Base-by-base conservation (phyloP, 2,888 invertebrate species). In the Sabellastarte sp. region DNA sequence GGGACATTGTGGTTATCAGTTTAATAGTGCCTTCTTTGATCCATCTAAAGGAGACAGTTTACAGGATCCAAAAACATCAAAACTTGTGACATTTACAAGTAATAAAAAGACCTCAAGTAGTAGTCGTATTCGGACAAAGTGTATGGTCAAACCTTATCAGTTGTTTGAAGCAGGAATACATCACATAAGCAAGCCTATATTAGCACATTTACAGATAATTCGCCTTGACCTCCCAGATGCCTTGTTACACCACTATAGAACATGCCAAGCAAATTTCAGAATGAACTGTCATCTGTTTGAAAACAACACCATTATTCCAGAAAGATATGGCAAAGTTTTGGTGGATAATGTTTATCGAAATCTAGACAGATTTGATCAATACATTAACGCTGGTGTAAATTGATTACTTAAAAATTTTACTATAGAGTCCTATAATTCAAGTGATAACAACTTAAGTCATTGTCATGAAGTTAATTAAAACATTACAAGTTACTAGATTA, bases 121-220 rank as follows among this genome's bases (percentile, higher is more conserved):
- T n/a, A 77, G 77, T 64, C 65, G 68, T 41, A 68, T 79, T 10
- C 70, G 82, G 32, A 80, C 83, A 1, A 85, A 85, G 67, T 84
- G 84, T 51, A 75, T 85, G 65, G 74, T 84, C n/a, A 71, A 76
- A 41, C 83, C 85, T 1, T 68, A 74, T 55, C 76, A 77, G 63
- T 75, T 85, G 32, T 85, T 84, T 70, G 85, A 85, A 68, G 80
- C 53, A n/a, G 53, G 53, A 15, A 53, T 84, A 58, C 84, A 84
- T 64, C 84, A 84, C 71, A 77, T 84, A 10, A 68, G 67, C 58
- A 80, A 83, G 63, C 84, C 82, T 31, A 75, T 78, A 10, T 26
- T 74, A 55, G 83, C 83, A 60, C 50, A 73, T 24, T 77, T 75
- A 63, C 63, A 70, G 32, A 72, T 77, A 4, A 57, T 65, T 3